A percentile compares a stretch with the other conserved stretches of the same genome.
These are phyloP conservation scores for rat (Rattus norvegicus) DNA, from an alignment of 2,113 vertebrate species.

Conservation along the genomic window DNA sequence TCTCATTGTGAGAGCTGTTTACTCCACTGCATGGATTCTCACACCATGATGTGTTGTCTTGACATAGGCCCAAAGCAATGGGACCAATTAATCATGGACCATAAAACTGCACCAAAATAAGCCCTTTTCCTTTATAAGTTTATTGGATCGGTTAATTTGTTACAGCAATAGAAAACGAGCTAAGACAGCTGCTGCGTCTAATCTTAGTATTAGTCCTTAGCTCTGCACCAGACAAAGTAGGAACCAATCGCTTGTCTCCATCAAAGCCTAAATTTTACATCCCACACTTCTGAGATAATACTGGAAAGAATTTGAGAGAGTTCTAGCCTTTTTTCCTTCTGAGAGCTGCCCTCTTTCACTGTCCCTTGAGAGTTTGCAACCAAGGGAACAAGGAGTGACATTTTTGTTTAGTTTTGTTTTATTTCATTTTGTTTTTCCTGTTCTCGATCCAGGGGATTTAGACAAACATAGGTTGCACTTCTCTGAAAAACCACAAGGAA, in stretches of 20 bases:
- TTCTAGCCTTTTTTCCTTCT: neutral
- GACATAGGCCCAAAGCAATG: neutral
- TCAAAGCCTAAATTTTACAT: rapidly evolving
- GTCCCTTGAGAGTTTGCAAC: constrained; percentile 9
- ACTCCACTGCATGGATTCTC: neutral
- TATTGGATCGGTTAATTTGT: neutral
- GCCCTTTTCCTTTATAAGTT: neutral
- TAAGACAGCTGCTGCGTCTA: neutral
- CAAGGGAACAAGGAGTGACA: neutral
- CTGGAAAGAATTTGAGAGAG: neutral
- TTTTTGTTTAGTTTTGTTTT: neutral
- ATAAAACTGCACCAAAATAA: neutral
- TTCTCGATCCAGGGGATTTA: neutral
- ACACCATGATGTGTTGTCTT: neutral
- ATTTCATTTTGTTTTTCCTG: neutral
- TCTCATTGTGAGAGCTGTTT: neutral
- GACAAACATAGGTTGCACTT: neutral
- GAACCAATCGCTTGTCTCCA: too few species aligned
- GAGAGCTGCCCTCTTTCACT: neutral
- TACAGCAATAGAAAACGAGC: neutral
- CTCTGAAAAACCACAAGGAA: constrained; percentile 40
- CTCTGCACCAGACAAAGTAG: neutral
- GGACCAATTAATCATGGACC: neutral
- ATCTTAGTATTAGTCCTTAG: neutral
- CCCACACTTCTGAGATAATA: too few species aligned